These are phyloP conservation scores for Nephrotoma flavescens DNA, from an alignment of 2,888 invertebrate genomes.

Conservation along the genomic window DNA sequence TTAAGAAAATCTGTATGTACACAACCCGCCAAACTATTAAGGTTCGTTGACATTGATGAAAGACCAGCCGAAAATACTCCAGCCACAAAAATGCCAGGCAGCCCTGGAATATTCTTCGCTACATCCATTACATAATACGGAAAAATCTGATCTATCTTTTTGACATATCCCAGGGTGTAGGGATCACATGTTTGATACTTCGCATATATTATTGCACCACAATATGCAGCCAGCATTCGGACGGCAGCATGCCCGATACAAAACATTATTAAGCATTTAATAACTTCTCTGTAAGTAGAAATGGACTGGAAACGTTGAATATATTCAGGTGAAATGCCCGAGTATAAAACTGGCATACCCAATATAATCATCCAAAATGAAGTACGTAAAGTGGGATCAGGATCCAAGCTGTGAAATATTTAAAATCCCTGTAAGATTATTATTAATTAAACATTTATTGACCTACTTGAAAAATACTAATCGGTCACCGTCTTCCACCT, in stretches of 20 bases:
- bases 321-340: conserved; percentile 17
- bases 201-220: conserved; percentile 37
- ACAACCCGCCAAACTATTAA: conserved; percentile 49
- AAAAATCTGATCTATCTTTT: conserved; percentile 44
- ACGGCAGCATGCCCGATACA: conserved; percentile 38
- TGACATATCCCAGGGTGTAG: conserved; percentile 37
- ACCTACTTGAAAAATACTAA: conserved; percentile 44
- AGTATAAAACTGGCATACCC: neutral
- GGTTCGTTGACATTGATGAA: conserved; percentile 46
- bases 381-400: neutral
- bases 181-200: conserved; percentile 43
- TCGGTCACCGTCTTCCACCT: conserved; percentile 38
- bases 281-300: neutral
- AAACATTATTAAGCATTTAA: conserved; percentile 36
- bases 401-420: neutral
- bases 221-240: conserved; percentile 39
- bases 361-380: neutral
- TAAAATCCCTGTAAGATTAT: conserved; percentile 7
- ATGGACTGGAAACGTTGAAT: conserved; percentile 44
- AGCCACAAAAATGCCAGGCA: conserved; percentile 61
- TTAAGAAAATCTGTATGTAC: conserved; percentile 49
- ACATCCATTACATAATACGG: conserved; percentile 60
- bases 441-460: neutral
- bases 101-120: conserved; percentile 46
- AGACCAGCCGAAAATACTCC: conserved; percentile 60